Evolutionary conservation across 1,140 invertebrate genomes (phyloP).

Genomic region (Drosophila prosaltans): DNA sequence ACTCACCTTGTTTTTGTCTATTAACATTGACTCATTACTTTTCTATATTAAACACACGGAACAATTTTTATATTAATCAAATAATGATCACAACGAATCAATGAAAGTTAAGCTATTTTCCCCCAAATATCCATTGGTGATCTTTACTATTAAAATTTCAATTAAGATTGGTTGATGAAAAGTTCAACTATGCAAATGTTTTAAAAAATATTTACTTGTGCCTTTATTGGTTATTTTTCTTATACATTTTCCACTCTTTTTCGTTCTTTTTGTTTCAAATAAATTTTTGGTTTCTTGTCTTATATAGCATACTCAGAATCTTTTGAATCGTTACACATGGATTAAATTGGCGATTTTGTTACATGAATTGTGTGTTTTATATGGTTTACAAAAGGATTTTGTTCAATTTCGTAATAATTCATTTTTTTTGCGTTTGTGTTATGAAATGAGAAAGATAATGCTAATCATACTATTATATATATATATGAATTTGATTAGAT

Average conservation of each 20-base stretch:
- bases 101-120: no score
- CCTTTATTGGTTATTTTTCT: slow-evolving; percentile 10
- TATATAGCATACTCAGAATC: slow-evolving; percentile 7
- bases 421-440: background rate
- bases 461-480: slow-evolving; percentile 29
- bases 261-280: background rate
- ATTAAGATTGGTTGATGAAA: no score
- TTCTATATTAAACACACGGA: no score
- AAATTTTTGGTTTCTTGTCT: background rate
- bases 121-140: no score
- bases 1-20: background rate
- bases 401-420: slow-evolving; percentile 13
- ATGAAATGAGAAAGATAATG: slow-evolving; percentile 18
- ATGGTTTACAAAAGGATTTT: slow-evolving; percentile 9
- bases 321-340: slow-evolving; percentile 9
- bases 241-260: background rate
- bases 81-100: no score
- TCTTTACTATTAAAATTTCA: no score
- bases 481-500: slow-evolving; percentile 17
- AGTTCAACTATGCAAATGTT: background rate
- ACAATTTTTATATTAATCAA: no score
- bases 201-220: slow-evolving; percentile 14
- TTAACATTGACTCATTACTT: background rate
- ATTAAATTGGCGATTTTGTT: slow-evolving; percentile 8
- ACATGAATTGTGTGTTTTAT: background rate